Percentiles rank a stretch among this genome's conserved stretches.
These are phyloP conservation scores for Trissoscelio sp. DNA, from an alignment of 2,888 invertebrate genomes.

Conservation along the genomic window DNA sequence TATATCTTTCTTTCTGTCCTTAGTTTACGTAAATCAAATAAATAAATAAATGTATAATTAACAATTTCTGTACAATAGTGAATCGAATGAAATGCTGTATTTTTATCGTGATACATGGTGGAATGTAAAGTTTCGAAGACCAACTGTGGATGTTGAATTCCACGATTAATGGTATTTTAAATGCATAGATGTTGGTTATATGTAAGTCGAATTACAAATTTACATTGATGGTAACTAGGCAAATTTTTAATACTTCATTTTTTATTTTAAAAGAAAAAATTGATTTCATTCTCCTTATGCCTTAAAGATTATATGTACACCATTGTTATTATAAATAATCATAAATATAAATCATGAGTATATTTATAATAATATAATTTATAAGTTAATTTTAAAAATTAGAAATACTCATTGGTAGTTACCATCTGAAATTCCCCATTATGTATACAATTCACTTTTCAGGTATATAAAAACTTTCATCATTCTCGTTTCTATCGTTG, in stretches of 20 bases:
- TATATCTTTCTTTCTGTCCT: constrained; percentile 1
- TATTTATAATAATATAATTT: not conserved
- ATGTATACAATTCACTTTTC: constrained; percentile 7
- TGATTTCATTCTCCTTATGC: not conserved
- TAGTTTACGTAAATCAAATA: constrained; percentile 56
- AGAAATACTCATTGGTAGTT: constrained; percentile 30
- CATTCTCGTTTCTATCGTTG: constrained; percentile 26
- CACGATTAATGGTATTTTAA: constrained; percentile 24
- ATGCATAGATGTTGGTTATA: constrained; percentile 61
- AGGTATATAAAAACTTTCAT: constrained; percentile 31
- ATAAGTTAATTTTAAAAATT: constrained; percentile 6
- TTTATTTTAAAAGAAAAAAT: not conserved
- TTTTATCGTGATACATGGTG: constrained; percentile 49
- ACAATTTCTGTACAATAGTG: constrained; percentile 66
- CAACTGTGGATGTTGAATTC: constrained; percentile 36
- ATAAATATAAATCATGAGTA: constrained; percentile 7
- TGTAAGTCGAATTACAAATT: constrained; percentile 11
- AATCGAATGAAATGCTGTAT: constrained; percentile 61
- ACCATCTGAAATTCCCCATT: constrained; percentile 15
- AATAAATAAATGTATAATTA: constrained; percentile 61
- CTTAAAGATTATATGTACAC: constrained; percentile 31
- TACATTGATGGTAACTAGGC: constrained; percentile 23
- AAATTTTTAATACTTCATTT: not conserved
- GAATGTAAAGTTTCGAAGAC: constrained; percentile 68
- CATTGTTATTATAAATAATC: constrained; percentile 25